Conservation (phyloP, 2,797 vertebrate species). For the Thunnus albacares region DNA sequence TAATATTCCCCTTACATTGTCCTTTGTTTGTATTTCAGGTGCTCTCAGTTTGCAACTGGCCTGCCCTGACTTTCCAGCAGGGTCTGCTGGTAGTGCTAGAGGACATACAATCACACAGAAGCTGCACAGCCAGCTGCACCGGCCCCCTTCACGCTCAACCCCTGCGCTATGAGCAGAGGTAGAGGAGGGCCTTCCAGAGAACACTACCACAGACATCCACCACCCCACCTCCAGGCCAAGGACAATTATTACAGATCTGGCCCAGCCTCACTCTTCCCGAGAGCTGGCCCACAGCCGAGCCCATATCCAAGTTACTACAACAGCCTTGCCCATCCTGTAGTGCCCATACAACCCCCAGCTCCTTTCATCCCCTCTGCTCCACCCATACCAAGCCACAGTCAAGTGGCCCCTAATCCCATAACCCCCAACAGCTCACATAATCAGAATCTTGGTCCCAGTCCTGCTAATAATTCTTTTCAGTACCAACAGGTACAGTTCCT, state of each 20-base stretch:
- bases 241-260: slow-evolving; percentile 50
- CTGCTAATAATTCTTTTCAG: slow-evolving; percentile 71
- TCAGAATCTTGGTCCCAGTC: slow-evolving; percentile 23
- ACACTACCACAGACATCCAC: slow-evolving; percentile 58
- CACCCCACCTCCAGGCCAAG: slow-evolving; percentile 44
- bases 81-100: slow-evolving; percentile 40
- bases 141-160: slow-evolving; percentile 65
- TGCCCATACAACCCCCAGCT: slow-evolving; percentile 40
- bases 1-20: slow-evolving; percentile 37
- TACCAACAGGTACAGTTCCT: slow-evolving; percentile 86
- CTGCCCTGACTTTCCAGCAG: slow-evolving; percentile 39
- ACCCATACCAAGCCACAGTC: slow-evolving; percentile 41
- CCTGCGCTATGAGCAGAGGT: slow-evolving; percentile 90
- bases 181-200: slow-evolving; percentile 81
- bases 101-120: slow-evolving; percentile 38
- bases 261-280: slow-evolving; percentile 39
- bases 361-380: slow-evolving; percentile 42
- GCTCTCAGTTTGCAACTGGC: slow-evolving; percentile 39
- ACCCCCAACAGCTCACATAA: slow-evolving; percentile 45
- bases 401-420: slow-evolving; percentile 28
- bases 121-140: slow-evolving; percentile 55
- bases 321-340: slow-evolving; percentile 38
- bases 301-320: slow-evolving; percentile 56
- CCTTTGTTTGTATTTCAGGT: slow-evolving; percentile 73
- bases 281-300: slow-evolving; percentile 57